Conservation (phyloP, 2,797 vertebrate genomes). For the Phoebastria nigripes region DNA sequence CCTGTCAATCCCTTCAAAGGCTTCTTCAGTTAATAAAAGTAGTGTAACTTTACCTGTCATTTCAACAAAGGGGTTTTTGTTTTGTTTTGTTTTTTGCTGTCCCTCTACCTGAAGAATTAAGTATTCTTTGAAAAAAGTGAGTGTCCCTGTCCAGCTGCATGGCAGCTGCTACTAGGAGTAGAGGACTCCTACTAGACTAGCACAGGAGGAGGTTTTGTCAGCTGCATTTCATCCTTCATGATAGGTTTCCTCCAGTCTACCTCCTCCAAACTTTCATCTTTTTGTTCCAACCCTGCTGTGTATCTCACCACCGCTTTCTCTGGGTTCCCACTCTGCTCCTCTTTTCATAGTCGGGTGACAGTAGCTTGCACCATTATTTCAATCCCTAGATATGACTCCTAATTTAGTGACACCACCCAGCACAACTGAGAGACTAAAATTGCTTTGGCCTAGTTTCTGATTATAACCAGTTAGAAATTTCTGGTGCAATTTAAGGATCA, state of each 20-base stretch:
- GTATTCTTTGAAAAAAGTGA: background rate
- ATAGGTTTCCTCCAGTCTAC: background rate
- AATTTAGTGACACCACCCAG: background rate
- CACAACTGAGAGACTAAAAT: background rate
- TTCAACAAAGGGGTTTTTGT: background rate
- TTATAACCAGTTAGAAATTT: background rate
- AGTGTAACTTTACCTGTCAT: background rate
- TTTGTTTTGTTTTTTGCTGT: background rate
- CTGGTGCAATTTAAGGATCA: background rate
- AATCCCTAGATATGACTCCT: background rate
- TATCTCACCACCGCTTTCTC: background rate
- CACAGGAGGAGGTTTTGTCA: background rate
- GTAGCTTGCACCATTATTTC: background rate
- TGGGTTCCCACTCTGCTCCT: background rate
- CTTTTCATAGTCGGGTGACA: background rate
- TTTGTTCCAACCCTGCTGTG: background rate
- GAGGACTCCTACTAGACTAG: background rate
- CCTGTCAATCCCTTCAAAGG: background rate
- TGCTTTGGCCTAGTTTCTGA: background rate
- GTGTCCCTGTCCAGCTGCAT: background rate
- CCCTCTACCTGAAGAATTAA: background rate
- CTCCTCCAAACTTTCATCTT: background rate
- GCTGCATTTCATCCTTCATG: background rate
- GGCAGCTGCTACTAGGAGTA: background rate
- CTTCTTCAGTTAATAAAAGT: background rate